Evolutionary conservation across 2,888 invertebrate genomes (phyloP), one percentile per base, ranked within the genome.

Genomic region (Scelioninae gen. 2): DNA sequence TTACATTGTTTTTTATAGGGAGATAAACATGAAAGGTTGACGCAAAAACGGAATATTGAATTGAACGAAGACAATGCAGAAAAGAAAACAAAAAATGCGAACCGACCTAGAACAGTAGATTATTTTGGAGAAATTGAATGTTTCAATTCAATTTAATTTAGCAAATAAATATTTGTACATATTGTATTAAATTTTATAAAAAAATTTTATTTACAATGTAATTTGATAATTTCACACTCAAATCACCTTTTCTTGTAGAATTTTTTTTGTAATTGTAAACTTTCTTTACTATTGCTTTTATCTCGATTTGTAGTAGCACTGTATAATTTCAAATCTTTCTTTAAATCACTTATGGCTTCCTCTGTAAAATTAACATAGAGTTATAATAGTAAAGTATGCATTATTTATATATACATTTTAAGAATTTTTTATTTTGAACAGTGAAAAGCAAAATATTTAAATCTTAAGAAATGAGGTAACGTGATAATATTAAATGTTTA

Each of bases 121-220:
- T 71, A 71, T 18, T 70, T 70, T 22, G 70, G 70, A 5, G 70
- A 70, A 52, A 63, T 70, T 9, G 70, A 63, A 33, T 70, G 70
- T 45, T 70, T 70, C 7, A 70, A 70, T 58, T 63, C 70, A 50
- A 57, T 70, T 15, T 70, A 19, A 63, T 37, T 39, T 22, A 48
- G 11, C 15, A 9, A 13, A 15, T 7, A 7, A 46, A 25, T n/a
- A 9, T 52, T 25, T 65, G 45, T 65, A 55, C 16, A 58, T 43
- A 35, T 48, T 11, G 13, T 53, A 45, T 33, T 1, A 45, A 45
- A 53, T n/a, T 37, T 45, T 35, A 53, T 45, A 55, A 55, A 11
- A 43, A 6, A 43, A 41, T 7, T 15, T 63, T n/a, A 43, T 52
- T 18, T 43, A 48, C 31, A 52, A 33, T 16, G 7, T 4, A 2